Base-by-base conservation (phyloP, 2,888 invertebrate genomes). In the Hirtodrosophila confusa region DNA sequence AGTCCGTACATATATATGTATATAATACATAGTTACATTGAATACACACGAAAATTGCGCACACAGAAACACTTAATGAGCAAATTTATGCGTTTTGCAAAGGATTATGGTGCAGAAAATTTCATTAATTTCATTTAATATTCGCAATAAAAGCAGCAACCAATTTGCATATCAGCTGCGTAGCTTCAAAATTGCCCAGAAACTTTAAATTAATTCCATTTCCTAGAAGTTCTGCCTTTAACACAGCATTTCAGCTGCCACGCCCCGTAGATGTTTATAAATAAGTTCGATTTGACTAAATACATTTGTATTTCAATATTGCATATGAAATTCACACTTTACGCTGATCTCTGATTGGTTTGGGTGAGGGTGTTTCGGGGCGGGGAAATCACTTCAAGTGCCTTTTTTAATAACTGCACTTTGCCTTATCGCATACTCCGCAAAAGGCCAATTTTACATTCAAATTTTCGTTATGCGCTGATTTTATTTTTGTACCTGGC, bases 31-130 rank as follows among this genome's bases (percentile, higher is more conserved):
- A 55, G 48, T 37, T 17, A 64, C 75, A 69, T 60, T 45, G 69
- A 65, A 66, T 66, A 78, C 77, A 82, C 56, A 76, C 75, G 70
- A 70, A 75, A 74, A 67, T 75, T 57, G 47, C 75, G 51, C 74
- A 53, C 29, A 47, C 48, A 65, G 35, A 72, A 48, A 76, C 71
- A 76, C 75, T 72, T 86, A 89, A 89, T 86, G 88, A 78, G 69
- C 54, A 86, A 88, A 86, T 87, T 87, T 82, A 86, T 89, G 88
- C 69, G 79, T 75, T 74, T 86, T 80, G 79, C 75, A 86, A 86
- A 88, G 87, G 78, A 84, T 86, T 87, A 88, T 89, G 85, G 71
- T 68, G 89, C 80, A 77, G 88, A 89, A 88, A 88, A 87, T 89
- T 88, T 86, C 78, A 88, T 86, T 86, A 86, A 84, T 84, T 85